phyloP scores from a whole-genome alignment of 2,113 vertebrate species.

The Bolborhynchus lineola region DNA sequence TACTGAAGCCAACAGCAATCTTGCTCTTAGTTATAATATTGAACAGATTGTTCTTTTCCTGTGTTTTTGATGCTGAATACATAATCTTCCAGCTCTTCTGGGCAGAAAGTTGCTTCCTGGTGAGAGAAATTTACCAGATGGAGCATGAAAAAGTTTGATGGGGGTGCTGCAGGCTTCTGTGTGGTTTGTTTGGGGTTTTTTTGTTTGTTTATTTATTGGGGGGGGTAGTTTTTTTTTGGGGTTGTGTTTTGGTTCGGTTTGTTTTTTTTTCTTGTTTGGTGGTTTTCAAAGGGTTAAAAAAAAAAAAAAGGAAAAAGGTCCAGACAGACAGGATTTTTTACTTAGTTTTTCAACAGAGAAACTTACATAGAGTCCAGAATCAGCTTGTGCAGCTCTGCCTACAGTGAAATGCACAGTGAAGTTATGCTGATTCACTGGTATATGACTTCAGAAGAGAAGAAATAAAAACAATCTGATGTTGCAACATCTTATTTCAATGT shows the following conservation, averaged over 20 bases:
- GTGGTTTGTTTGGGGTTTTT: not conserved
- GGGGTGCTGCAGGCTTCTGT: not conserved
- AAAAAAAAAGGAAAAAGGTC: not conserved
- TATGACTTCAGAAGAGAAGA: not conserved
- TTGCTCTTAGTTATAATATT: rapidly evolving
- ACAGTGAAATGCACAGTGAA: not conserved
- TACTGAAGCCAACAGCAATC: not conserved
- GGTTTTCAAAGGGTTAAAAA: not conserved
- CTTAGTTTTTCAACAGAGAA: not conserved
- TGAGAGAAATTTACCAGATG: not conserved
- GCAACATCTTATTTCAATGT: not conserved
- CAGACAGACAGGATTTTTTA: not conserved
- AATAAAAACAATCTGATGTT: not conserved
- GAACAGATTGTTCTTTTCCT: not conserved
- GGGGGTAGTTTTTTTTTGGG: too few relatives aligned
- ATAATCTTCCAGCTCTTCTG: not conserved
- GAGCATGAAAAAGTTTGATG: not conserved
- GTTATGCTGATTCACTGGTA: not conserved
- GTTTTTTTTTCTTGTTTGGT: not conserved
- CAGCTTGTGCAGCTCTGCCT: not conserved
- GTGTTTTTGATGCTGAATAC: not conserved
- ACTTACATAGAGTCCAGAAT: not conserved
- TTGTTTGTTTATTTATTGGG: not conserved
- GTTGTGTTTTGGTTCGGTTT: too few relatives aligned
- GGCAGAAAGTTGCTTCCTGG: not conserved